Base-by-base conservation (phyloP, 2,113 vertebrate genomes). In the Ploceus nigricollis region DNA sequence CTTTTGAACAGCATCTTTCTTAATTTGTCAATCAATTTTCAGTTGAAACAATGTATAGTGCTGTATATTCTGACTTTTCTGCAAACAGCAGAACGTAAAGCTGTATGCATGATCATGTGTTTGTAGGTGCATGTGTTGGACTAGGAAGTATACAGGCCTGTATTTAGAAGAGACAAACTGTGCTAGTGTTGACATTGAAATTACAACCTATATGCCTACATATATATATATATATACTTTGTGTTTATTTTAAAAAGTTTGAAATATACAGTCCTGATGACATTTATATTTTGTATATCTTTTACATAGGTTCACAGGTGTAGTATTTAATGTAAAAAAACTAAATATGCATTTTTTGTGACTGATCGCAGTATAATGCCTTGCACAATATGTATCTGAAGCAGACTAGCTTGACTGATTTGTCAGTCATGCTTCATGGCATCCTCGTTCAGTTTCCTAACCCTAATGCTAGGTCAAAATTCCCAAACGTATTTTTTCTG, bases 51-150 rank as follows among this genome's bases (percentile, higher is more conserved):
- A 76, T 98, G 97, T 98, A 98, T 85, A 97, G 97, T 98, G 98
- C 96, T 98, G 97, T 99, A 98, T 98, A 98, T 98, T 98, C 95
- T 96, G 90, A 97, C 96, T 97, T 96, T 97, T 97, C 97, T 97
- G 96, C 97, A 93, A 97, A 95, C 94, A 95, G 96, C 96, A 98
- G 96, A 96, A 96, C n/a, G n/a, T 95, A 90, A 98, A 95, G 96
- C 97, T 97, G 97, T 98, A 71, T 98, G 99, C 98, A 98, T 98
- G 97, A 96, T 89, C 94, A 95, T 96, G 96, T 97, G 96, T 98
- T 97, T 92, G 94, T 97, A 96, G 97, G 96, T 98, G 98, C 98
- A 98, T 98, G 98, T 97, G 90, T 97, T 98, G 97, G 95, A 92
- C 93, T 97, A 97, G 95, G 77, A 97, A 92, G 88, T 97, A 96